These are phyloP conservation scores for Pelusios castaneus DNA, from an alignment of 2,113 vertebrate species.

Conservation along the genomic window DNA sequence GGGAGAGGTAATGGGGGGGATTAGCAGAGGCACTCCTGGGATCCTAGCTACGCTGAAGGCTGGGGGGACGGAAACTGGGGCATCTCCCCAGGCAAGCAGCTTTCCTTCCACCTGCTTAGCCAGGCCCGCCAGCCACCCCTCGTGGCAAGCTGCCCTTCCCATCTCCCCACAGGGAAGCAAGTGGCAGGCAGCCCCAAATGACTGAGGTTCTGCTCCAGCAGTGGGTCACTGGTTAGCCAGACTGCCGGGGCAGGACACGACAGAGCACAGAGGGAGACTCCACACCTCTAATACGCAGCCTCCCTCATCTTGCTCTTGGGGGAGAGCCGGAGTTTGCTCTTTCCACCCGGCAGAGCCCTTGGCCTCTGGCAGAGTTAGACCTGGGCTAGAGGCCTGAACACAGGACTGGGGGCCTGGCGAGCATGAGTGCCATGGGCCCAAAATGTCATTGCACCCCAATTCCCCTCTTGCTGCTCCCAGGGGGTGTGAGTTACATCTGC, in stretches of 20 bases:
- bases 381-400: not conserved
- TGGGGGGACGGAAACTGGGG: not conserved
- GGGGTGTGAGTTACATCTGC: not conserved
- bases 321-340: not conserved
- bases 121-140: not conserved
- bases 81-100: fast-evolving
- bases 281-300: not conserved
- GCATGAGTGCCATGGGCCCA: not conserved
- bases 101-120: not conserved
- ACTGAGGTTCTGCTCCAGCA: not conserved
- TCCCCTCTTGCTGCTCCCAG: not conserved
- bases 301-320: not conserved
- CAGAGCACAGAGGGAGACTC: too few species aligned
- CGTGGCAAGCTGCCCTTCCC: too few species aligned
- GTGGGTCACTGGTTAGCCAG: not conserved
- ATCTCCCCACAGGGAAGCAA: too few species aligned
- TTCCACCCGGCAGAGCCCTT: not conserved
- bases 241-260: not conserved
- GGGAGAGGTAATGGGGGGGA: not conserved
- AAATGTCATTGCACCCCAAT: not conserved
- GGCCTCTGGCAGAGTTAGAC: not conserved
- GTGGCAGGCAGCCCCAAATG: too few species aligned
- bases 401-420: not conserved
- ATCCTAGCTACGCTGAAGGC: not conserved
- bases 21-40: not conserved